Percentiles rank a stretch among this genome's conserved stretches.
Conservation (phyloP, 1,140 invertebrate species). For the Brachionus koreanus region DNA sequence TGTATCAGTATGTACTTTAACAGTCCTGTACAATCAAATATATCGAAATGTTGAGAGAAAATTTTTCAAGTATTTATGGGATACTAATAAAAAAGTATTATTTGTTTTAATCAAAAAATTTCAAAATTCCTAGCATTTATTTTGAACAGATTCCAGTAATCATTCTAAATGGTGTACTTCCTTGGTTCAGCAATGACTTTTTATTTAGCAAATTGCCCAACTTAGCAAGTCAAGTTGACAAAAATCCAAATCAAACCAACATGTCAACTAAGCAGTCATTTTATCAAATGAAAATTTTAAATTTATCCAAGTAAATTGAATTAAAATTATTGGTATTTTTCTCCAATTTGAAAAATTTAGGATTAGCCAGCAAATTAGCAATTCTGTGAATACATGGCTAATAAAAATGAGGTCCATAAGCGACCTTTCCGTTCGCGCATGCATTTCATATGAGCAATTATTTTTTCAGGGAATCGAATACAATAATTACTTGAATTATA, state of each 20-base stretch:
- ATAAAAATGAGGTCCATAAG: conserved; percentile 20
- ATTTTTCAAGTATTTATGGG: conserved; percentile 68
- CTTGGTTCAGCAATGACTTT: conserved; percentile 76
- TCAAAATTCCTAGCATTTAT: conserved; percentile 46
- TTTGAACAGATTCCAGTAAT: conserved; percentile 65
- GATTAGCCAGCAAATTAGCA: not conserved
- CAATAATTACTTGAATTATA: conserved; percentile 60
- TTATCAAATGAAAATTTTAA: conserved; percentile 63
- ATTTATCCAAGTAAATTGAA: conserved; percentile 60
- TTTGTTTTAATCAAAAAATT: not conserved
- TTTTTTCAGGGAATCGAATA: conserved; percentile 61
- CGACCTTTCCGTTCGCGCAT: not conserved
- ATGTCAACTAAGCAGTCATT: conserved; percentile 62
- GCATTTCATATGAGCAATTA: not conserved
- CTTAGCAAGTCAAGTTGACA: conserved; percentile 63
- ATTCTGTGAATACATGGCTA: not conserved
- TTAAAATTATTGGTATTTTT: not conserved
- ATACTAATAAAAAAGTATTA: conserved; percentile 70
- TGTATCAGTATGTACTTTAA: conserved; percentile 69
- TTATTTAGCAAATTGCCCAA: conserved; percentile 65
- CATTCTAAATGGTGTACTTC: conserved; percentile 68
- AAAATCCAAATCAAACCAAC: conserved; percentile 60
- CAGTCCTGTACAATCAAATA: conserved; percentile 69
- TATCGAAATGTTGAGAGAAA: conserved; percentile 75
- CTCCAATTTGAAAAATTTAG: not conserved